Percentiles rank a stretch among this genome's conserved stretches.
Conservation (phyloP, 2,113 vertebrate genomes). For the Heloderma charlesbogerti region DNA sequence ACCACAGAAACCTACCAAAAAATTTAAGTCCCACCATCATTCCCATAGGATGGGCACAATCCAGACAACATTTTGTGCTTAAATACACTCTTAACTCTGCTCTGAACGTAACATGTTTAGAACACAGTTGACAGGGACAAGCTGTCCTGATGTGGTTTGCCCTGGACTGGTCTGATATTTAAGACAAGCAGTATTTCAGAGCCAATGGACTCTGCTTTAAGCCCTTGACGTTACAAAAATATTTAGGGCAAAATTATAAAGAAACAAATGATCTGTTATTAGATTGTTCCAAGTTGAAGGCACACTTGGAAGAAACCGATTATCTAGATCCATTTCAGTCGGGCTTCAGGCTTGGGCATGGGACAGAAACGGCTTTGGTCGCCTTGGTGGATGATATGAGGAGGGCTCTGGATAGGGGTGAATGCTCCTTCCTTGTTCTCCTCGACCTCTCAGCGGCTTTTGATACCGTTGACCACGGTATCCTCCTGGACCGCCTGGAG, state of each 20-base stretch:
- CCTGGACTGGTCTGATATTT: conserved; percentile 55
- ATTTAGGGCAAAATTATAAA: conserved; percentile 53
- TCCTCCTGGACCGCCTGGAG: too few relatives aligned
- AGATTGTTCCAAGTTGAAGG: too few relatives aligned
- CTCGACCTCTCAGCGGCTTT: too few relatives aligned
- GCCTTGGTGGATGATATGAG: too few relatives aligned
- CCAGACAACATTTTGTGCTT: background rate
- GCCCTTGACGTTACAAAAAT: conserved; percentile 63
- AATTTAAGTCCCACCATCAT: background rate
- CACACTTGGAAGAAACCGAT: too few relatives aligned
- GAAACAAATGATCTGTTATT: background rate
- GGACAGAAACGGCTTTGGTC: too few relatives aligned
- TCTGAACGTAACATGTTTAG: background rate
- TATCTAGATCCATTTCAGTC: too few relatives aligned
- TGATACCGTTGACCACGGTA: too few relatives aligned
- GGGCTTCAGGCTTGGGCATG: too few relatives aligned
- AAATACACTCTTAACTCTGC: background rate
- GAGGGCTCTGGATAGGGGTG: too few relatives aligned
- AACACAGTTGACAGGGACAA: conserved; percentile 33
- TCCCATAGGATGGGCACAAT: background rate
- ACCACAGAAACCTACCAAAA: too few relatives aligned
- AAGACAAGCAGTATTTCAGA: conserved; percentile 51
- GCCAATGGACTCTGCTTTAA: conserved; percentile 59
- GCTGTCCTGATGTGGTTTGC: conserved; percentile 42
- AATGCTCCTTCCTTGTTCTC: too few relatives aligned